A percentile compares a stretch with the other conserved stretches of the same genome.
Conservation (phyloP, 2,797 vertebrate species). For the Triplophysa yarkandensis region DNA sequence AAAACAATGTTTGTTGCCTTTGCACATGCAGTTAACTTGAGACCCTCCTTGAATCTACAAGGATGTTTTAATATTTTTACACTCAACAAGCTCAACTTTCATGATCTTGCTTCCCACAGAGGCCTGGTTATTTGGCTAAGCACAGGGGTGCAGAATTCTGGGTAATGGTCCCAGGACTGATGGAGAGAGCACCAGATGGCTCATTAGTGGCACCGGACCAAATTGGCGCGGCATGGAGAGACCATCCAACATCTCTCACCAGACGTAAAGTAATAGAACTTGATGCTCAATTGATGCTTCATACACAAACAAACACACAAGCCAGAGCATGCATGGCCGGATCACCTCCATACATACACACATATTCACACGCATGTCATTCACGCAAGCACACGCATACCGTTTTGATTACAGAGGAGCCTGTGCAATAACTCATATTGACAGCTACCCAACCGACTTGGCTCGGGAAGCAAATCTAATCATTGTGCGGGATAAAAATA, state of each 20-base stretch:
- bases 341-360: background rate
- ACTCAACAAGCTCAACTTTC: conserved; percentile 16
- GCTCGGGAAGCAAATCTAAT: conserved; percentile 46
- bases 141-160: conserved; percentile 1
- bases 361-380: conserved; percentile 4
- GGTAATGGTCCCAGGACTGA: conserved; percentile 31
- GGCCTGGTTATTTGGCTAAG: conserved; percentile 9
- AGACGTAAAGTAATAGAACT: conserved; percentile 18
- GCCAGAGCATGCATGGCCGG: background rate
- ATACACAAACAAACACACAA: conserved; percentile 19
- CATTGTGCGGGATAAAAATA: conserved; percentile 52
- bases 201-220: conserved; percentile 45
- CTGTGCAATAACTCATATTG: conserved; percentile 52
- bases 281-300: conserved; percentile 11
- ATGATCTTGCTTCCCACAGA: background rate
- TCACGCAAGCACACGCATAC: conserved; percentile 24
- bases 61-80: background rate
- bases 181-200: conserved; percentile 56
- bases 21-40: background rate
- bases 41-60: background rate
- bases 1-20: no score
- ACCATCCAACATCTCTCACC: conserved; percentile 35
- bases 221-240: conserved; percentile 29
- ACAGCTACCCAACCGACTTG: conserved; percentile 39
- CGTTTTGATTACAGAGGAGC: conserved; percentile 27